Base-by-base conservation (phyloP, 2,888 invertebrate genomes). In the Arctia plantaginis region DNA sequence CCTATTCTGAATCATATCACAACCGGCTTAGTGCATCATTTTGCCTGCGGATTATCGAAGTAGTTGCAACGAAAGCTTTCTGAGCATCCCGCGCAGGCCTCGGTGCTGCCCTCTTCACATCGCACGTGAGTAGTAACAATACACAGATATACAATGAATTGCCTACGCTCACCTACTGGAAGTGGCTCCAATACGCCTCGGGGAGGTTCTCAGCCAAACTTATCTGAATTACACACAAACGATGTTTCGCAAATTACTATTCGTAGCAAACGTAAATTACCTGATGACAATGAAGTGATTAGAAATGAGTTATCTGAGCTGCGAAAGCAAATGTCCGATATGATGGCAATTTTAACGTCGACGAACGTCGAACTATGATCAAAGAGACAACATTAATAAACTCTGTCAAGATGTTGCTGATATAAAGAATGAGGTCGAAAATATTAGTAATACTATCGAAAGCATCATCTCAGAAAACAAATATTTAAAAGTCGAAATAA, bases 251-350 rank as follows among this genome's bases (percentile, higher is more conserved):
- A 47, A 20, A 33, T 47, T 71, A 44, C 64, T 10, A 15, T 33
- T 20, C 65, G 64, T n/a, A 35, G 15, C 20, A 71, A 71, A 71
- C 27, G 65, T n/a, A 71, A 71, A 23, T 33, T 65, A 7, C 12
- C 30, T 23, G 47, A 71, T 65, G 71, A 65, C 30, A 71, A 41
- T 64, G 23, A 51, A 51, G 23, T 51, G 30, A 62, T 30, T 30
- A 62, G 62, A 62, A 62, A 62, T 30, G 71, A 71, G 20, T 30
- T 65, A 47, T 64, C 71, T 2, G 65, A 71, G 18, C n/a, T 71
- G 39, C 4, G 71, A 30, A 71, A 71, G 47, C 71, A 71, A 69
- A 55, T 73, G 65, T 69, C 70, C 6, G 74, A 74, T 47, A 64
- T 69, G 70, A 71, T 55, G 74, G 41, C n/a, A 6, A 27, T 75